Base-by-base conservation (phyloP, 2,888 invertebrate genomes). In the Salticus scenicus region DNA sequence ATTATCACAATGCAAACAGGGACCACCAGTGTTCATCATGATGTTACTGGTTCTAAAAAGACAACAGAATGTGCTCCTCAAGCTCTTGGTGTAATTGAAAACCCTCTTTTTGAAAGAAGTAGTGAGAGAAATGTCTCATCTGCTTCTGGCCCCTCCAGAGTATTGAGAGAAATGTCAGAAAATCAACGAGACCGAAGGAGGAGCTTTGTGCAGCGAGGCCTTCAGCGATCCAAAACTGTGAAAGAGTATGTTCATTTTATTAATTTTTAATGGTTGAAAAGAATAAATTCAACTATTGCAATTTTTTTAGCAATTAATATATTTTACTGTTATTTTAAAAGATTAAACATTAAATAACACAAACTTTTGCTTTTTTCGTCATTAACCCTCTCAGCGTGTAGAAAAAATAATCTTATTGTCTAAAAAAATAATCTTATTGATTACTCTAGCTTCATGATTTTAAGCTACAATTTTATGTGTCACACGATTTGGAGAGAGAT, bases 11-110 rank as follows among this genome's bases (percentile, higher is more conserved):
- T 86, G 86, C 86, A 75, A 86, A 75, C 79, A 75, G 86, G 80
- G 86, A 80, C 80, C 86, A 80, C 79, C 79, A 86, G 86, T 80
- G 66, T 86, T 72, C 86, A 80, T 86, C 71, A 80, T 86, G 80
- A 86, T 80, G 72, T 57, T 72, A 28, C 77, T 75, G 80, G 79
- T 80, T 80, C 85, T 71, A 51, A 51, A 51, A 80, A 86, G 71
- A 24, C 85, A 28, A 28, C 85, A 47, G 80, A 86, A 47, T 66
- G 63, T 67, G 57, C 87, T 73, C 63, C 86, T 20, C 80, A 75
- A 80, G 85, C 79, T 20, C 86, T 72, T 64, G 87, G 81, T 73
- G 81, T 87, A 82, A 87, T 87, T 69, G 87, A 87, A 82, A 87
- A 87, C 37, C 87, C 87, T 14, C 81, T 87, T 63, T 87, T 87